These are phyloP conservation scores for Brenthis hecate DNA, from an alignment of 2,888 invertebrate species.

Conservation along the genomic window DNA sequence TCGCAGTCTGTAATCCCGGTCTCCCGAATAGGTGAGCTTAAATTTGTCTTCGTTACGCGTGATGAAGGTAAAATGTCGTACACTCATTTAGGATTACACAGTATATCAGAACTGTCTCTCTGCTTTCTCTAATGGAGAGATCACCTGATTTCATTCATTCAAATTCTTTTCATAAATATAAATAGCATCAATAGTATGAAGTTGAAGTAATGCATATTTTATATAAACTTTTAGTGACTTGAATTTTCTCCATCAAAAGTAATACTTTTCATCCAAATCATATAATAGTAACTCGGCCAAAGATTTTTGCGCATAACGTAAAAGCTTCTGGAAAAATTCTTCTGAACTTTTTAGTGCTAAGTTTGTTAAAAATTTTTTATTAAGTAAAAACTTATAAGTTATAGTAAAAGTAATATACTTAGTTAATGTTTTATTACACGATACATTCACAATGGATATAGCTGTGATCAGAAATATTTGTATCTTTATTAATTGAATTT, in stretches of 20 bases:
- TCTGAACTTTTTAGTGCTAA: slow-evolving; percentile 8
- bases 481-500: no score
- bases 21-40: slow-evolving; percentile 53
- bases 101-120: slow-evolving; percentile 45
- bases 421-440: no score
- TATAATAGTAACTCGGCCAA: slow-evolving; percentile 4
- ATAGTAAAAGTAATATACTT: no score
- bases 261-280: slow-evolving; percentile 5
- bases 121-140: neutral
- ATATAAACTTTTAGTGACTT: neutral
- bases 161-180: neutral
- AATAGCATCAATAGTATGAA: no score
- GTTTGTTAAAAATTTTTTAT: neutral
- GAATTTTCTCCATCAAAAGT: neutral
- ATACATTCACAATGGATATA: no score
- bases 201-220: no score
- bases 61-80: slow-evolving; percentile 53
- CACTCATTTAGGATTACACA: slow-evolving; percentile 53
- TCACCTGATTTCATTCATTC: slow-evolving; percentile 10
- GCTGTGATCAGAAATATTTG: no score
- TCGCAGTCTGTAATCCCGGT: slow-evolving; percentile 45
- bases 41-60: slow-evolving; percentile 71
- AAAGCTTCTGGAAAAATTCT: slow-evolving; percentile 8
- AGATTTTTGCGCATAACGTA: slow-evolving; percentile 4
- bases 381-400: neutral